Evolutionary conservation across 2,113 vertebrate species (phyloP).

Genomic region (Tenebrosternarchus preto): DNA sequence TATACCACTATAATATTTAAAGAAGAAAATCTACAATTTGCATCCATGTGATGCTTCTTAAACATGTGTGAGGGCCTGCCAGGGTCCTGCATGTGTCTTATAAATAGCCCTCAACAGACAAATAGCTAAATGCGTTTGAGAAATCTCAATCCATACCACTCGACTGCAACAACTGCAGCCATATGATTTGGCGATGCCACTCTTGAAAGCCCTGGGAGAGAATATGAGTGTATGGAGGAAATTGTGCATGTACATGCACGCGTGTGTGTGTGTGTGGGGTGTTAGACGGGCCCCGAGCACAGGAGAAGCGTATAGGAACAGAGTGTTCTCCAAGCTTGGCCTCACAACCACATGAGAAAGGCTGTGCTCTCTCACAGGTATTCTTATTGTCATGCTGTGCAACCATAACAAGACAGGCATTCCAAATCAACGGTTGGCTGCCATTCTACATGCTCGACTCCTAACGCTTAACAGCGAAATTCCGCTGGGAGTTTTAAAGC

Average conservation of each 20-base stretch:
- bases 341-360: conserved; percentile 36
- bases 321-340: background rate
- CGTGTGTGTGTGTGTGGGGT: background rate
- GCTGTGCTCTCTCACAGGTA: background rate
- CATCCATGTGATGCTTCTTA: too few species aligned
- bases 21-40: too few species aligned
- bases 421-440: background rate
- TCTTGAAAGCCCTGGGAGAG: background rate
- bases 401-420: background rate
- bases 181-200: background rate
- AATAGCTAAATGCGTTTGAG: background rate
- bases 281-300: background rate
- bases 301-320: conserved; percentile 1
- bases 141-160: too few species aligned
- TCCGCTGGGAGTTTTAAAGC: too few species aligned
- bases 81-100: too few species aligned
- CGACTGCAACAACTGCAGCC: too few species aligned
- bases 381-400: conserved; percentile 1
- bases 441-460: too few species aligned
- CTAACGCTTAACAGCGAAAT: too few species aligned
- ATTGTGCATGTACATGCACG: too few species aligned
- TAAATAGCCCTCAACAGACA: background rate
- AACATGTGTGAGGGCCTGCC: too few species aligned
- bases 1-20: too few species aligned
- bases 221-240: background rate